Base-by-base conservation (phyloP, 1,140 invertebrate species). In the Achroia grisella region DNA sequence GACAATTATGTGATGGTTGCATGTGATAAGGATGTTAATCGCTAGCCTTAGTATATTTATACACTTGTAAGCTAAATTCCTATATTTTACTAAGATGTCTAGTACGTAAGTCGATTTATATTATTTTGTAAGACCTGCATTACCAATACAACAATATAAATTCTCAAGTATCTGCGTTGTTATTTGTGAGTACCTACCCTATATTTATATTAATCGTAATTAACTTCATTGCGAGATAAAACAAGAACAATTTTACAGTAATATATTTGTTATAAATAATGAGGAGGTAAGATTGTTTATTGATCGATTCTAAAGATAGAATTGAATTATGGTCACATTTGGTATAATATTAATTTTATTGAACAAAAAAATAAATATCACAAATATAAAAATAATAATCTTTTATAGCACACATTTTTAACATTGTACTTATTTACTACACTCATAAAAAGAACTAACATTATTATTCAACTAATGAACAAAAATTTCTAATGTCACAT, bases 51-150 rank as follows among this genome's bases (percentile, higher is more conserved):
- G 39, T 48, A 52, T 48, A 43, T 58, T 56, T 51, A 49, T 67
- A 53, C 51, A 48, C 41, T 32, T 53, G 32, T 68, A 75, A 73
- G 68, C 41, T 68, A 76, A 71, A 81, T 73, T 78, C 72, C 74
- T 82, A 80, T 82, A 79, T 80, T 78, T 79, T 78, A 71, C 55
- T 79, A 73, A 67, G 61, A 59, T 30, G 40, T 43, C 30, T 61
- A 56, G 49, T 14, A 48, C 48, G 34, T 73, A 65, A 65, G 47
- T 44, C n/a, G 28, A 15, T 50, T 54, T 67, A 58, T 45, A 58
- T 59, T 44, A 59, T 75, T 70, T 73, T 74, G 52, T 79, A 76
- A 74, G 56, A 65, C 54, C 64, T 72, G 46, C 56, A 69, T 40
- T 69, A 79, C 53, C 52, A 70, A 66, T 70, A 70, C 58, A n/a